Base-by-base conservation (phyloP, 2,113 vertebrate genomes). In the Cinclus mexicanus region DNA sequence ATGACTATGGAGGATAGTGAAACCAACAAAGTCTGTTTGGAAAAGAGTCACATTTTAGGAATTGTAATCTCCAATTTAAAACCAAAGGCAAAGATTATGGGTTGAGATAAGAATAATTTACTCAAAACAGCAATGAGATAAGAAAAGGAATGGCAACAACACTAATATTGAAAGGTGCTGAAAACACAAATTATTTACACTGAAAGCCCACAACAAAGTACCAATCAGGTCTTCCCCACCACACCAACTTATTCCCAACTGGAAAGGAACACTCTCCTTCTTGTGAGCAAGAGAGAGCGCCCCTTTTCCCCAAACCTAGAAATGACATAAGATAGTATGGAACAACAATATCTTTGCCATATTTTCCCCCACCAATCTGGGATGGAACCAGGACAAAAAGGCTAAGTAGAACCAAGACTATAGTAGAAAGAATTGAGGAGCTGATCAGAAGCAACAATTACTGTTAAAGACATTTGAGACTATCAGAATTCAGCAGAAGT, bases 141-240 rank as follows among this genome's bases (percentile, higher is more conserved):
- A 42, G 14, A 65, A 65, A 74, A 59, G 0, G 0, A 65, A 44
- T 11, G 59, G 15, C 7, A 74, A 16, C 22, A n/a, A 28, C 17
- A 23, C 4, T 37, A 59, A 67, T 59, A 65, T 33, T 10, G 44
- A 26, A 65, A 59, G 31, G 4, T 52, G 3, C 24, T 44, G 17
- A 3, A 52, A 23, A 67, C 37, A 28, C 4, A 57, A 59, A 17
- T 37, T 0, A 39, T n/a, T 81, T 74, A 14, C 5, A 44, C 12
- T 17, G 37, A 74, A 67, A 59, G 4, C 12, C 23, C 20, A 8
- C 10, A 15, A 39, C 7, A 24, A 52, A 89, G 63, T 23, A 20
- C 7, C 0, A 0, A 37, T 6, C 12, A 37, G 31, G 9, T 59
- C 52, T 20, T 81, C 15, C 15, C 23, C 26, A 50, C 8, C 26